phyloP scores from a whole-genome alignment of 1,140 invertebrate species.

The Caenorhabditis remanei region DNA sequence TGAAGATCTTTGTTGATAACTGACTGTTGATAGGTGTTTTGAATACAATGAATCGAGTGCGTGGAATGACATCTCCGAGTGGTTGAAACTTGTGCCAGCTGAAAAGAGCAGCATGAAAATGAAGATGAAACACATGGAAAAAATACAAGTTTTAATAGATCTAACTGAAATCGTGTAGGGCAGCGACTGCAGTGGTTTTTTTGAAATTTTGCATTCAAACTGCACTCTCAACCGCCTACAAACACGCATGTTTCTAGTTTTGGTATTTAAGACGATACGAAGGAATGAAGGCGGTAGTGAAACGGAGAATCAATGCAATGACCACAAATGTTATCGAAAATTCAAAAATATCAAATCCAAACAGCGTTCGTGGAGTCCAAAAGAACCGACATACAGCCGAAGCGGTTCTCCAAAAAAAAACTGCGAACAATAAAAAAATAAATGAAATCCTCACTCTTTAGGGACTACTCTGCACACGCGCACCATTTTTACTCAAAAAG shows the following conservation, averaged over 20 bases:
- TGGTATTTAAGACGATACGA: slow-evolving; percentile 46
- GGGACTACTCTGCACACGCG: slow-evolving; percentile 54
- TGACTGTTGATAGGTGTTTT: slow-evolving; percentile 85
- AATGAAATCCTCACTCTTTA: slow-evolving; percentile 52
- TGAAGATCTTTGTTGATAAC: slow-evolving; percentile 80
- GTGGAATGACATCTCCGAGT: slow-evolving; percentile 82
- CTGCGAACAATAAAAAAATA: slow-evolving; percentile 30
- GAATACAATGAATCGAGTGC: slow-evolving; percentile 84
- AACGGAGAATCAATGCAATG: slow-evolving; percentile 56
- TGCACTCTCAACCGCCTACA: slow-evolving; percentile 50
- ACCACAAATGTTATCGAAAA: slow-evolving; percentile 56
- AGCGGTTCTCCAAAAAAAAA: slow-evolving; percentile 24
- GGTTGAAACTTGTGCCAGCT: slow-evolving; percentile 84
- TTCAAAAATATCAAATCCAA: slow-evolving; percentile 36
- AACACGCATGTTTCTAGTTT: slow-evolving; percentile 46
- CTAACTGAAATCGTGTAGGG: slow-evolving; percentile 53
- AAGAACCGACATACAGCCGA: not conserved
- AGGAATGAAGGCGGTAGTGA: slow-evolving; percentile 50
- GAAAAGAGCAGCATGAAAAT: slow-evolving; percentile 62
- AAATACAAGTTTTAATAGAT: slow-evolving; percentile 36
- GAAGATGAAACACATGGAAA: not conserved
- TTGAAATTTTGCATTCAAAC: slow-evolving; percentile 53
- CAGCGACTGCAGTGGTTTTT: slow-evolving; percentile 33
- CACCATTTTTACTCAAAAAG: slow-evolving; percentile 50
- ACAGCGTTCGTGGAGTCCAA: slow-evolving; percentile 35